These are phyloP conservation scores for Sylvilagus floridanus DNA, from an alignment of 2,797 vertebrate species.

Conservation along the genomic window DNA sequence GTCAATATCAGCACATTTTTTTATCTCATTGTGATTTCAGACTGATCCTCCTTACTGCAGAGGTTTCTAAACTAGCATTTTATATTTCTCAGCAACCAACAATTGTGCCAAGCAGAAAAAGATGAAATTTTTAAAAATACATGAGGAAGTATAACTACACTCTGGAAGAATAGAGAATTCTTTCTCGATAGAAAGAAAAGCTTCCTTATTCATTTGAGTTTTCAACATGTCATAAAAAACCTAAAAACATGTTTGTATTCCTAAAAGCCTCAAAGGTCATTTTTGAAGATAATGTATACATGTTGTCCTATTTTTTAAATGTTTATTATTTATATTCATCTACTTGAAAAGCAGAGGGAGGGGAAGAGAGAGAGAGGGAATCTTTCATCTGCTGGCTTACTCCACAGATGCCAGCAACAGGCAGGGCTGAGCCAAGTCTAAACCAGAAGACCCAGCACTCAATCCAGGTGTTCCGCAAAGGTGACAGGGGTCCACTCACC, in stretches of 20 bases:
- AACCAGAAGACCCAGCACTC: too few species aligned
- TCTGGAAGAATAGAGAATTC: background rate
- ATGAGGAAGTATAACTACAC: background rate
- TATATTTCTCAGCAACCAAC: background rate
- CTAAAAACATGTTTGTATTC: background rate
- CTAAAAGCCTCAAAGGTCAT: background rate
- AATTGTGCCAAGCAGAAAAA: background rate
- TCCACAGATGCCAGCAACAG: too few species aligned
- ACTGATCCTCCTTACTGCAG: background rate
- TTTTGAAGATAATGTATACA: background rate
- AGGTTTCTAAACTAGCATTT: background rate
- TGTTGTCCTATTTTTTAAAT: too few species aligned
- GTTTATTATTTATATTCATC: too few species aligned
- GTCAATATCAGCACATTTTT: background rate
- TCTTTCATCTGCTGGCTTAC: too few species aligned
- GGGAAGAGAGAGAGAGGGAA: too few species aligned
- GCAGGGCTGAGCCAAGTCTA: too few species aligned
- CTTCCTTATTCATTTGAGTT: background rate
- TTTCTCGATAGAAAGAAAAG: constrained; percentile 1
- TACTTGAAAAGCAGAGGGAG: too few species aligned
- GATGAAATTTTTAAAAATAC: background rate
- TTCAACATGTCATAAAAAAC: background rate
- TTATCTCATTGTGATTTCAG: background rate
- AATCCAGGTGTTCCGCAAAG: too few species aligned
- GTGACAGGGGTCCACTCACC: too few species aligned